These are phyloP conservation scores for Cepphus grylle DNA, from an alignment of 2,113 vertebrate genomes.

Conservation along the genomic window DNA sequence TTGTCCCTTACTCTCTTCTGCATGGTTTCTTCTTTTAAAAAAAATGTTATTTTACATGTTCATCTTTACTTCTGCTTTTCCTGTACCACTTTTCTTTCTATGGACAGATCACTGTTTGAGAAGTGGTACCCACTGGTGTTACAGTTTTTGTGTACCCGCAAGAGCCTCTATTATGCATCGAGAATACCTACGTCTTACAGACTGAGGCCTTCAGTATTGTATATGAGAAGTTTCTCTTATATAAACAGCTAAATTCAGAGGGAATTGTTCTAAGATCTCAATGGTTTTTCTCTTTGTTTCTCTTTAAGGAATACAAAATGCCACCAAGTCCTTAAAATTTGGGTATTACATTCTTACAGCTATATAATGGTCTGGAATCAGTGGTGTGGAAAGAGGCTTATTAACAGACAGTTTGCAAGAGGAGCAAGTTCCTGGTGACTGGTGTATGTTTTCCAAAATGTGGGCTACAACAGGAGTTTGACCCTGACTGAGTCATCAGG, in stretches of 20 bases:
- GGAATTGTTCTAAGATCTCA: background rate
- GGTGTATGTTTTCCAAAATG: background rate
- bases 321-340: background rate
- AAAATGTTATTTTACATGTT: background rate
- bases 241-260: background rate
- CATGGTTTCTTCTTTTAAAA: background rate
- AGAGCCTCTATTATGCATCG: background rate
- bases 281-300: background rate
- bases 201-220: background rate
- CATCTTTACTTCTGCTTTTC: background rate
- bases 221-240: background rate
- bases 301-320: background rate
- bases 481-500: background rate
- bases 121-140: background rate
- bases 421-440: background rate
- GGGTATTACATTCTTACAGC: background rate
- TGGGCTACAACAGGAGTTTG: background rate
- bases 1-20: background rate
- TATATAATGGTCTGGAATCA: background rate
- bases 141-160: rapidly evolving
- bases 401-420: background rate
- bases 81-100: background rate
- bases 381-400: background rate
- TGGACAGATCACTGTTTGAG: rapidly evolving
- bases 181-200: background rate